Evolutionary conservation across 2,888 invertebrate species (phyloP), one percentile per base, ranked within the genome.

Genomic region (Seladonia tumulorum): DNA sequence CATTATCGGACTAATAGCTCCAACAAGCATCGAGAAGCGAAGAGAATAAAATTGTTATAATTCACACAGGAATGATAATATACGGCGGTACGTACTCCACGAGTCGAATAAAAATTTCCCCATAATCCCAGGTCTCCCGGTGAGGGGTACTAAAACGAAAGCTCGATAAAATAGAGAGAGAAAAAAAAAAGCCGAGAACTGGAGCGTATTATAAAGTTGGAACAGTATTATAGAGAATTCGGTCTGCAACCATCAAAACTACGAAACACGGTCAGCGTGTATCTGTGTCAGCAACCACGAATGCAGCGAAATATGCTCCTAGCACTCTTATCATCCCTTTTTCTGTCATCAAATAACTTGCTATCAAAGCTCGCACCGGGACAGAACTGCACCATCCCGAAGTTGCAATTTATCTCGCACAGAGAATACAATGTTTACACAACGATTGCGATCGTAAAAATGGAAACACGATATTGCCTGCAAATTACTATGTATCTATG

Each of bases 201-300:
- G 60, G 60, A 60, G 60, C 60, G 60, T 60, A 60, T 60, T 60
- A 60, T 60, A 60, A 60, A 60, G 60, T 60, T 25, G 60, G 25
- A 25, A 60, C 57, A 14, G 60, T 25, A 60, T 60, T 25, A 60
- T 29, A 60, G 25, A 25, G 25, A 60, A 60, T 60, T 60, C 60
- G 60, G 60, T 60, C 60, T 60, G 60, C 5, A 60, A 25, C 60
- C 60, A 7, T 60, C 60, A 14, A 60, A 60, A 60, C 25, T 60
- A 5, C 29, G 60, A 29, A 60, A 60, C 25, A 60, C 60, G 25
- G 60, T 60, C 29, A 25, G 14, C 60, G 60, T 60, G 60, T 60
- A 60, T 60, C 60, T 60, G 25, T 60, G 60, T 60, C 60, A 60
- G 60, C 60, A 25, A 25, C 25, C 60, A 25, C 5, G 60, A 60